Evolutionary conservation across 2,888 invertebrate species (phyloP).

Genomic region (Cetonia aurata): DNA sequence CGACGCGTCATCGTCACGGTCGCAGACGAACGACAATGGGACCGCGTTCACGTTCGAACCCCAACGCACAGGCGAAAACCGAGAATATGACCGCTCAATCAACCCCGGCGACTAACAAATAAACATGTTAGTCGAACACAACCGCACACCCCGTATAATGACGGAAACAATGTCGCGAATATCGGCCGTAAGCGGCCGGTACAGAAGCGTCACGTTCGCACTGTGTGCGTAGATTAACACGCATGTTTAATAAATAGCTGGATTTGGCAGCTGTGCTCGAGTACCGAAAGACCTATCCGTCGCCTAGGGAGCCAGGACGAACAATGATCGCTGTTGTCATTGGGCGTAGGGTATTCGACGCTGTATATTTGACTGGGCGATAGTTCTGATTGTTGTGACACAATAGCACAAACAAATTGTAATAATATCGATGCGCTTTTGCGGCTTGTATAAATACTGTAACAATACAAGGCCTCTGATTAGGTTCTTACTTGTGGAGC

Average conservation of each 20-base stretch:
- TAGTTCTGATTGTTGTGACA: constrained; percentile 64
- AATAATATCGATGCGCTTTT: constrained; percentile 68
- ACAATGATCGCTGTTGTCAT: constrained; percentile 1
- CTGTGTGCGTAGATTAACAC: constrained; percentile 65
- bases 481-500: constrained; percentile 47
- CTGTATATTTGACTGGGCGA: constrained; percentile 50
- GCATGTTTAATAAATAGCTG: constrained; percentile 69
- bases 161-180: constrained; percentile 45
- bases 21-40: constrained; percentile 33
- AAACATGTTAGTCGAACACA: constrained; percentile 62
- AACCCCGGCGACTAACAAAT: constrained; percentile 64
- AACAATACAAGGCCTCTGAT: constrained; percentile 45
- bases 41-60: constrained; percentile 8
- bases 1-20: constrained; percentile 30
- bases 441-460: constrained; percentile 59
- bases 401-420: constrained; percentile 67
- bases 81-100: constrained; percentile 62
- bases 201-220: constrained; percentile 17
- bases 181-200: constrained; percentile 18
- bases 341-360: neutral
- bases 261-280: constrained; percentile 66
- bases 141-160: constrained; percentile 58
- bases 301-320: constrained; percentile 33
- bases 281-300: constrained; percentile 55
- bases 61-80: constrained; percentile 30